Percentiles rank a stretch among this genome's conserved stretches.
Evolutionary conservation across 1,140 invertebrate species (phyloP).

Genomic region (Diachasmimorpha longicaudata): DNA sequence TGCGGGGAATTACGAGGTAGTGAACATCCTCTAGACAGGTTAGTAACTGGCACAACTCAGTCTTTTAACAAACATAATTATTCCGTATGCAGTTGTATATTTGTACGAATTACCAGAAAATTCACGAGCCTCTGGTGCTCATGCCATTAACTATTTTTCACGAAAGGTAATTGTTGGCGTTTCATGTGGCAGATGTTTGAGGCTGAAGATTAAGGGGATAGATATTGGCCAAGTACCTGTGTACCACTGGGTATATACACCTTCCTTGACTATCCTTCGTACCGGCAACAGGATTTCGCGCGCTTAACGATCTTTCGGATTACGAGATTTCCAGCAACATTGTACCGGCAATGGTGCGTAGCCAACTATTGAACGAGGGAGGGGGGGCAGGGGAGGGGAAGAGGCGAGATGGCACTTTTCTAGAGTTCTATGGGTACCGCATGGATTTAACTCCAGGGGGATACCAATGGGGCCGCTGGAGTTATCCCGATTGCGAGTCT

Average conservation of each 20-base stretch:
- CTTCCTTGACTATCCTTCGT: not conserved
- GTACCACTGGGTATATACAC: not conserved
- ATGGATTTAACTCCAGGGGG: not conserved
- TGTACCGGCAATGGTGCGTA: not conserved
- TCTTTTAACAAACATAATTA: too few relatives aligned
- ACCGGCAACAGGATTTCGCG: not conserved
- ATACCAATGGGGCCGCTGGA: not conserved
- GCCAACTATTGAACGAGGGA: not conserved
- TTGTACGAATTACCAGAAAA: not conserved
- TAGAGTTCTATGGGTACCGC: not conserved
- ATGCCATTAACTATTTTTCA: not conserved
- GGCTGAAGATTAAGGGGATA: not conserved
- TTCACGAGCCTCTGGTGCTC: not conserved
- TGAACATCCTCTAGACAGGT: not conserved
- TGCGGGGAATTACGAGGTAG: not conserved
- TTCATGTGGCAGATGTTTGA: slow-evolving; percentile 6
- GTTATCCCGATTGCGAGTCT: not conserved
- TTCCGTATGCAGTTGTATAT: too few relatives aligned
- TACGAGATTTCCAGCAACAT: slow-evolving; percentile 2
- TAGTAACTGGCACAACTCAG: too few relatives aligned
- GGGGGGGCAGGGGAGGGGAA: not conserved
- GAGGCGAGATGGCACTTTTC: not conserved
- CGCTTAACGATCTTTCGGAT: slow-evolving; percentile 10
- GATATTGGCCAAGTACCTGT: not conserved
- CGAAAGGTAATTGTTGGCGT: not conserved